Evolutionary conservation across 2,888 invertebrate species (phyloP).

Genomic region (Pedicia rivosa): DNA sequence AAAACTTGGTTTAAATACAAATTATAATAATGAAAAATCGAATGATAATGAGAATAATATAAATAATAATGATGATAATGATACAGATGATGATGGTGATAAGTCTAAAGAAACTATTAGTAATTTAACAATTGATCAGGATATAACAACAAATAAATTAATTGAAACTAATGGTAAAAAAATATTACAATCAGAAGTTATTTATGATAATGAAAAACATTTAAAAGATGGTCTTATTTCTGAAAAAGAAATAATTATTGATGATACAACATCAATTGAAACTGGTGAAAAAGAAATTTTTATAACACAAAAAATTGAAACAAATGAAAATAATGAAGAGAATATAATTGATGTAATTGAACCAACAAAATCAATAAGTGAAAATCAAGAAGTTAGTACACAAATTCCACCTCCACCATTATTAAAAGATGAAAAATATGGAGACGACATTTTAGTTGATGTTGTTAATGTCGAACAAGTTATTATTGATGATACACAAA

Average conservation of each 20-base stretch:
- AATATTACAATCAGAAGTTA: too few species aligned
- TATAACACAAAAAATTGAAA: constrained; percentile 4
- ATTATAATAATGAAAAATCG: neutral
- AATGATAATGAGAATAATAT: neutral
- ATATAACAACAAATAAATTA: neutral
- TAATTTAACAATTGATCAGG: neutral
- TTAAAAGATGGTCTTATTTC: too few species aligned
- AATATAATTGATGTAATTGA: neutral
- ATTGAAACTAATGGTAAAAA: neutral
- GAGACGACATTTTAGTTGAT: too few species aligned
- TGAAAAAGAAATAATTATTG: neutral
- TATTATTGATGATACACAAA: neutral
- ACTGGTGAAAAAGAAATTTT: neutral
- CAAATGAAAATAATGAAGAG: constrained; percentile 6
- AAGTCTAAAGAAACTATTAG: neutral
- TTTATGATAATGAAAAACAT: too few species aligned
- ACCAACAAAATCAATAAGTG: neutral
- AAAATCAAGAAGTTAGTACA: constrained; percentile 6
- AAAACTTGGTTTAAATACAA: neutral
- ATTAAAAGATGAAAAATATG: constrained; percentile 11
- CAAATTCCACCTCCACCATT: constrained; percentile 17
- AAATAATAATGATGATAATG: neutral
- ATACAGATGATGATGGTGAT: neutral
- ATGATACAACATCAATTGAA: neutral
- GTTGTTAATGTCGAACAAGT: neutral